These are phyloP conservation scores for Cacatua alba DNA, from an alignment of 2,113 vertebrate genomes.

Conservation along the genomic window DNA sequence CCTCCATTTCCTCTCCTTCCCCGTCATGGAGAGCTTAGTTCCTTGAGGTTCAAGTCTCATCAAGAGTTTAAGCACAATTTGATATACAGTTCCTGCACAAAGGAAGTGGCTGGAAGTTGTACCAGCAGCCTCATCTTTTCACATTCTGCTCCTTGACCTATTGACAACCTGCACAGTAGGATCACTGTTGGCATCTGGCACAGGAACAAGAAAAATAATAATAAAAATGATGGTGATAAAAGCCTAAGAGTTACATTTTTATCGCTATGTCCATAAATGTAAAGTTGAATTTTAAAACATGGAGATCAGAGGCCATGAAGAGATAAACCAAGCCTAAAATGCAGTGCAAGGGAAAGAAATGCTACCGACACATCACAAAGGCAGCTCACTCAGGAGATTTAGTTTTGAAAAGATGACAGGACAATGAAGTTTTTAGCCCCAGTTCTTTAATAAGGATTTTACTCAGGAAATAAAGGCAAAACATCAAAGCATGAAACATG, in stretches of 20 bases:
- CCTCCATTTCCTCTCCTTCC: neutral
- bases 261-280: neutral
- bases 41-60: neutral
- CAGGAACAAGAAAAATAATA: neutral
- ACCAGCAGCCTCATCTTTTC: neutral
- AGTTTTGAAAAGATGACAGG: neutral
- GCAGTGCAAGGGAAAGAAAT: neutral
- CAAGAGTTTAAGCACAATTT: neutral
- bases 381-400: neutral
- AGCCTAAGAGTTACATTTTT: neutral
- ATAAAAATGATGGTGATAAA: neutral
- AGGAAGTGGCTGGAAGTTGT: neutral
- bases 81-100: neutral
- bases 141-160: neutral
- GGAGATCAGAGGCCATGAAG: neutral
- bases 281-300: neutral
- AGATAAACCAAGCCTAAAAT: neutral
- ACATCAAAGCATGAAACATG: neutral
- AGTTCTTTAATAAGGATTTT: slow-evolving; percentile 10
- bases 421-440: neutral
- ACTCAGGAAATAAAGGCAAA: neutral
- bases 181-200: neutral
- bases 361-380: neutral
- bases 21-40: neutral
- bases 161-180: neutral